A percentile compares a stretch with the other conserved stretches of the same genome.
Evolutionary conservation across 2,888 invertebrate species (phyloP).

Genomic region (Eristalis pertinax): DNA sequence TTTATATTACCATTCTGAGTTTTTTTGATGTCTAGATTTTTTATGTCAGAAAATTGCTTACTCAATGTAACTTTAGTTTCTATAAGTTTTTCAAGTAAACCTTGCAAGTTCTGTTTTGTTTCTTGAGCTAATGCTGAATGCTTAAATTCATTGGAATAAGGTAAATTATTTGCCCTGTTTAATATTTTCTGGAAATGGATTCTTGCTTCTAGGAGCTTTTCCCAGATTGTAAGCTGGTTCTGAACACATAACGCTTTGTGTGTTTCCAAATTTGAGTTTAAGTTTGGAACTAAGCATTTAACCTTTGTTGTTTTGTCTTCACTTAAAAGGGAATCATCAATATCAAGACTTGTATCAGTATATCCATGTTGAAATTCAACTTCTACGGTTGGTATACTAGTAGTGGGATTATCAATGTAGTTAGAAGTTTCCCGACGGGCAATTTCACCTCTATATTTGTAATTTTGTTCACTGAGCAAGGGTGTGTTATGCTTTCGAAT

Average conservation of each 20-base stretch:
- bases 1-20: conserved; percentile 72
- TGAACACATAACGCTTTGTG: conserved; percentile 87
- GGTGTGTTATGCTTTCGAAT: conserved; percentile 14
- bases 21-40: conserved; percentile 74
- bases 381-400: not conserved
- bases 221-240: conserved; percentile 90
- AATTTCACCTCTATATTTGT: conserved; percentile 21
- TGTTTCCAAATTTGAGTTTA: conserved; percentile 82
- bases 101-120: conserved; percentile 83
- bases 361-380: not conserved
- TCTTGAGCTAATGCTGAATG: conserved; percentile 82
- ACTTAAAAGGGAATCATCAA: not conserved
- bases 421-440: conserved; percentile 75
- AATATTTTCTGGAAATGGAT: conserved; percentile 94
- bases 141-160: conserved; percentile 84
- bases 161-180: conserved; percentile 89
- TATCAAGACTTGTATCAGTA: not conserved
- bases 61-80: conserved; percentile 84
- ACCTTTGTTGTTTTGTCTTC: not conserved
- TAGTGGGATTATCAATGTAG: not conserved
- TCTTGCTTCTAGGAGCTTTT: conserved; percentile 91
- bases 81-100: conserved; percentile 85
- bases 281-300: conserved; percentile 73
- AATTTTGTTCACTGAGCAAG: not conserved
- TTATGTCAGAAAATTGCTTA: conserved; percentile 87